Evolutionary conservation across 2,888 invertebrate species (phyloP).

Genomic region (Thereva unica): DNA sequence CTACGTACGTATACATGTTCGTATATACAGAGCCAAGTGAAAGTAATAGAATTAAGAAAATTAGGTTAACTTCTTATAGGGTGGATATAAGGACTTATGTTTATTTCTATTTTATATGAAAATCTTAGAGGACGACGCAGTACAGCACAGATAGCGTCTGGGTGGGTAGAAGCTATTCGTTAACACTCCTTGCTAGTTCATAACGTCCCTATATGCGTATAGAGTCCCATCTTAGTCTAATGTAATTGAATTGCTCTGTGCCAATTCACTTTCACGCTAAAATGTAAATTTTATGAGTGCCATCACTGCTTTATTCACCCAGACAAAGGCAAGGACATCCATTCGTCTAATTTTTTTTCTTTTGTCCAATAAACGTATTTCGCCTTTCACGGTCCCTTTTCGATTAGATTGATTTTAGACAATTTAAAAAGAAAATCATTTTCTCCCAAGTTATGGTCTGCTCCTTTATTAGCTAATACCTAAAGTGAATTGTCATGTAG

Average conservation of each 20-base stretch:
- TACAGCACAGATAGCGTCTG: not conserved
- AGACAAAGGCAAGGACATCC: not conserved
- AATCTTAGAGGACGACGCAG: slow-evolving; percentile 17
- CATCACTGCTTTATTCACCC: slow-evolving; percentile 12
- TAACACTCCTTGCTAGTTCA: slow-evolving; percentile 17
- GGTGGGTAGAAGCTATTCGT: not conserved
- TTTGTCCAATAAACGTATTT: slow-evolving; percentile 6
- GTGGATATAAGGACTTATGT: slow-evolving; percentile 38
- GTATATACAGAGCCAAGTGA: slow-evolving; percentile 9
- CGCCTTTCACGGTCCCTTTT: not conserved
- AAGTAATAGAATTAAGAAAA: slow-evolving; percentile 39
- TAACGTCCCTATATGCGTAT: slow-evolving; percentile 35
- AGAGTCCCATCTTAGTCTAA: slow-evolving; percentile 22
- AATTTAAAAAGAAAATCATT: slow-evolving; percentile 21
- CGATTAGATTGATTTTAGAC: slow-evolving; percentile 28
- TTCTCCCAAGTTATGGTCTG: too few species aligned
- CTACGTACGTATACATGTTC: slow-evolving; percentile 1
- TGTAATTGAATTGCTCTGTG: slow-evolving; percentile 31
- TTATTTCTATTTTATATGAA: slow-evolving; percentile 36
- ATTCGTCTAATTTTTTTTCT: slow-evolving; percentile 17
- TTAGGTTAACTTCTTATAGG: slow-evolving; percentile 39
- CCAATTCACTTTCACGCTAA: slow-evolving; percentile 28
- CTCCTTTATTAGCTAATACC: too few species aligned
- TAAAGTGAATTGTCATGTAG: too few species aligned
- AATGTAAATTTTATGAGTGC: slow-evolving; percentile 34